Base-by-base conservation (phyloP, 2,113 vertebrate species). In the Grammomys surdaster region DNA sequence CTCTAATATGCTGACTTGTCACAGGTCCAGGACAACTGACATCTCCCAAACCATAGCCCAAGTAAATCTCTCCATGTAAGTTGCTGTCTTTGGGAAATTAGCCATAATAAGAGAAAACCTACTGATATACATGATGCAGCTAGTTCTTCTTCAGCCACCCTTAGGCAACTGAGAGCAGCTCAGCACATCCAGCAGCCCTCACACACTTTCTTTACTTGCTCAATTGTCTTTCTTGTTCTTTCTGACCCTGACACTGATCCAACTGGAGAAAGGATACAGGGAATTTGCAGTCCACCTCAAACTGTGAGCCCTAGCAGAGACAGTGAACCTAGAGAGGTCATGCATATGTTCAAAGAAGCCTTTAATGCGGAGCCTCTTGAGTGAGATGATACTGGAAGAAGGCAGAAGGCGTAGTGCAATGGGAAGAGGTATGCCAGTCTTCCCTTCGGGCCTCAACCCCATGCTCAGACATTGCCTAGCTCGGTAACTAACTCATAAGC, bases 371-470 rank as follows among this genome's bases (percentile, higher is more conserved):
- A 90, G 24, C 58, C 40, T 93, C 22, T 31, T 17, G 24, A 4
- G 77, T 72, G 56, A 95, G 72, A 77, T 63, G 36, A 26, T 63
- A 40, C 36, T 82, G 67, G 70, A 11, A 90, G 73, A 67, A 1
- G 11, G 77, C 43, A 90, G 73, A 67, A 1, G 11, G 77, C 43
- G 51, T 2, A 13, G 12, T 20, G 7, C n/a, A 43, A 8, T 10
- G 0, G 46, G 48, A 95, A 90, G n/a, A 93, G 31, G 2, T 6
- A 54, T 5, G 0, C 63, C 48, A 73, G 20, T 93, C 40, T 86
- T 63, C 2, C 76, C 22, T 91, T 58, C 26, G 69, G 36, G 56
- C 40, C 85, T 92, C 90, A 90, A 43, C 86, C 81, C 72, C 73
- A 54, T 72, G 4, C 16, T 95, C 78, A 67, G 3, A n/a, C n/a